Evolutionary conservation across 1,140 invertebrate genomes (phyloP).

Genomic region (Anoplophora glabripennis): DNA sequence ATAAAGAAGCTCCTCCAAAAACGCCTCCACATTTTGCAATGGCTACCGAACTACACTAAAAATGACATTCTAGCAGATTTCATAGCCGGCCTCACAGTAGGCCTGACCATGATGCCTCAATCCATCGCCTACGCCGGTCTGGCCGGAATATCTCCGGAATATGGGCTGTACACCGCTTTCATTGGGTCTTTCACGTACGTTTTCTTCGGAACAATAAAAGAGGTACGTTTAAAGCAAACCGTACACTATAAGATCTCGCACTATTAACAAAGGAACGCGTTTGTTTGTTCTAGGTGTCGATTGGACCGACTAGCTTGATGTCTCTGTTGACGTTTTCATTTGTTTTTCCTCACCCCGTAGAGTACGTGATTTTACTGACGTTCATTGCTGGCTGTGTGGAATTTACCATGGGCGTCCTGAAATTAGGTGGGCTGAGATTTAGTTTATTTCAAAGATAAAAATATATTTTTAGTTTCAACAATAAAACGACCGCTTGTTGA

Average conservation of each 20-base stretch:
- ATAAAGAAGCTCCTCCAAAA: conserved; percentile 18
- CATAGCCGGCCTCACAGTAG: conserved; percentile 84
- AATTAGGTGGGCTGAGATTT: conserved; percentile 68
- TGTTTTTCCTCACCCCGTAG: conserved; percentile 64
- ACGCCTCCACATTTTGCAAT: conserved; percentile 51
- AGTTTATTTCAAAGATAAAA: no score
- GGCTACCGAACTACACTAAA: conserved; percentile 65
- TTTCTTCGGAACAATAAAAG: conserved; percentile 81
- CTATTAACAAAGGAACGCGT: no score
- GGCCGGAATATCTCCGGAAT: conserved; percentile 71
- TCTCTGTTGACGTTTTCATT: conserved; percentile 74
- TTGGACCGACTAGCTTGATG: conserved; percentile 86
- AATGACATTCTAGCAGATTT: conserved; percentile 66
- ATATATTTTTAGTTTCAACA: no score
- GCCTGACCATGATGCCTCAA: conserved; percentile 74
- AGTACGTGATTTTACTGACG: conserved; percentile 75
- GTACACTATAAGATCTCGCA: no score
- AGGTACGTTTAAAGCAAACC: conserved; percentile 7
- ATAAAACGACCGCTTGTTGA: no score
- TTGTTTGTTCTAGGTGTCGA: conserved; percentile 68
- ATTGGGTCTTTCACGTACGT: conserved; percentile 84
- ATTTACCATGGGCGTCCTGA: conserved; percentile 72
- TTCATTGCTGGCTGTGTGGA: conserved; percentile 76
- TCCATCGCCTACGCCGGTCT: conserved; percentile 76
- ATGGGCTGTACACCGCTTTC: conserved; percentile 89